Evolutionary conservation across 2,113 vertebrate species (phyloP).

Genomic region (Heterotilapia buettikoferi): DNA sequence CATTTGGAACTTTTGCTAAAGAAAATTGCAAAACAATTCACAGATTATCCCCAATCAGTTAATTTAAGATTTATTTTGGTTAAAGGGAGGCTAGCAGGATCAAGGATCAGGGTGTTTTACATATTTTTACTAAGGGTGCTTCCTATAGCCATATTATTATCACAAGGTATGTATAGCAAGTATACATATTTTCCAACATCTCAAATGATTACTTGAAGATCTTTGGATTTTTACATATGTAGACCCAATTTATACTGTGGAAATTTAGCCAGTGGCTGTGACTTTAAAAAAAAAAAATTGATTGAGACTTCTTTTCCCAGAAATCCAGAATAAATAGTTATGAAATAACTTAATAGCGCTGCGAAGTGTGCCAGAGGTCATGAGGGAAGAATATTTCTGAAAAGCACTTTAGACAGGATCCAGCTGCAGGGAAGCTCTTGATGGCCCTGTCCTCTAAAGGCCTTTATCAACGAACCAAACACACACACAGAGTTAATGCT

Average conservation of each 20-base stretch:
- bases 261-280: neutral
- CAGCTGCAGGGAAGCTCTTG: conserved; percentile 69
- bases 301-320: neutral
- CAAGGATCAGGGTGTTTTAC: neutral
- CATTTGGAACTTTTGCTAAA: neutral
- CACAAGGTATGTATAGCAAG: neutral
- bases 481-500: neutral
- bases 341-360: conserved; percentile 1
- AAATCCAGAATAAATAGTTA: neutral
- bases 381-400: conserved; percentile 15
- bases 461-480: conserved; percentile 22
- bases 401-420: conserved; percentile 62
- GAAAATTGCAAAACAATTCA: neutral
- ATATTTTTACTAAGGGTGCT: neutral
- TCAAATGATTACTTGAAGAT: neutral
- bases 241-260: neutral
- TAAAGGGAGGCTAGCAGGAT: neutral
- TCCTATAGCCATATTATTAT: neutral
- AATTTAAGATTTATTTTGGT: neutral
- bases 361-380: conserved; percentile 49
- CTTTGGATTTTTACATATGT: neutral
- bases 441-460: conserved; percentile 56
- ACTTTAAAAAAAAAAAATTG: neutral
- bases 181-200: neutral
- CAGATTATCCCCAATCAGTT: neutral